A percentile compares a stretch with the other conserved stretches of the same genome.
phyloP scores from a whole-genome alignment of 2,888 invertebrate species.

The Orthosia gracilis region DNA sequence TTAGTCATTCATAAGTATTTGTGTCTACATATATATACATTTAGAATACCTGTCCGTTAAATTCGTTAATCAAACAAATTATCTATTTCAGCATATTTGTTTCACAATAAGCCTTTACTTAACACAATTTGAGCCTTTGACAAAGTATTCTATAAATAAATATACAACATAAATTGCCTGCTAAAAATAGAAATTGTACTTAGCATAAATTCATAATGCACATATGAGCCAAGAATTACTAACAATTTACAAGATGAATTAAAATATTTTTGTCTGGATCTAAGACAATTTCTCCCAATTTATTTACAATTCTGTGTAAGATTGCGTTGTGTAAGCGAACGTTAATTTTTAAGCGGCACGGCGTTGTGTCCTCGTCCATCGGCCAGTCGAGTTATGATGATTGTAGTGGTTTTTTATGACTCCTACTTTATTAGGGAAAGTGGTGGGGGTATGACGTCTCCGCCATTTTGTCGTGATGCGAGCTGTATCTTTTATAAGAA shows the following conservation, averaged over 20 bases:
- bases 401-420: conserved; percentile 89
- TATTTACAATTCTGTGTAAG: conserved; percentile 64
- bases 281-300: conserved; percentile 42
- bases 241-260: conserved; percentile 20
- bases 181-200: neutral
- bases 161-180: neutral
- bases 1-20: neutral
- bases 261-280: conserved; percentile 14
- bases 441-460: conserved; percentile 76
- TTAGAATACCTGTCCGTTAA: too few species aligned
- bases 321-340: conserved; percentile 64
- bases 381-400: conserved; percentile 85
- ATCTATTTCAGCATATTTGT: neutral
- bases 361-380: conserved; percentile 74
- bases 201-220: conserved; percentile 16
- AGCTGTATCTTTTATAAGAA: conserved; percentile 84
- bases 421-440: conserved; percentile 86
- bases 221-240: conserved; percentile 33
- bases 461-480: conserved; percentile 78
- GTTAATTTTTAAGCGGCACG: conserved; percentile 85
- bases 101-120: neutral
- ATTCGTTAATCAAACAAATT: neutral
- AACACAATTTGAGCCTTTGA: neutral
- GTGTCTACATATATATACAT: too few species aligned
- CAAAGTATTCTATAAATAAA: conserved; percentile 14